Evolutionary conservation across 2,888 invertebrate species (phyloP).

Genomic region (Homarus gammarus): DNA sequence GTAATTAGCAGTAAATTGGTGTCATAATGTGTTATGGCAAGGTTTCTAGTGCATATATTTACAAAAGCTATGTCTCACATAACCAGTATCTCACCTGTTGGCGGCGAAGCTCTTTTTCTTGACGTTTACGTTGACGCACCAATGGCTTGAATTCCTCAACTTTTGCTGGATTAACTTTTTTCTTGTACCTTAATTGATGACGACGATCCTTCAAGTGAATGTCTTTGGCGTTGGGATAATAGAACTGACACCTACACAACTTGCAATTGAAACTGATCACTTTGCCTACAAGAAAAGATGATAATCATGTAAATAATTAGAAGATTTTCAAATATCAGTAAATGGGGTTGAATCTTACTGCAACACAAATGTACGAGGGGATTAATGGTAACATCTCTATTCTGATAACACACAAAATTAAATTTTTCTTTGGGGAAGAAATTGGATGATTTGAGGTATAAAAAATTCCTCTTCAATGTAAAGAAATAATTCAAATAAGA

Average conservation of each 20-base stretch:
- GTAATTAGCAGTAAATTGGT: no score
- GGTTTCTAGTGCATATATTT: no score
- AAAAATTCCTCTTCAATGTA: no score
- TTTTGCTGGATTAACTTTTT: conserved; percentile 94
- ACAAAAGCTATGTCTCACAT: no score
- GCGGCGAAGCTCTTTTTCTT: conserved; percentile 88
- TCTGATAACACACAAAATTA: no score
- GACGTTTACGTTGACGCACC: conserved; percentile 86
- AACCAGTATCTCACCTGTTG: conserved; percentile 79
- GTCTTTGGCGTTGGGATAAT: conserved; percentile 99
- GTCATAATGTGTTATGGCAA: no score
- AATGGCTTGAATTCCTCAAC: conserved; percentile 98
- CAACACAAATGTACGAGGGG: neutral
- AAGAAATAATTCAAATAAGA: no score
- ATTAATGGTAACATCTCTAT: no score
- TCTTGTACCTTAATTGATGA: conserved; percentile 97
- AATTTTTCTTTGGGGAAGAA: no score
- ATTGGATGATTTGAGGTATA: no score
- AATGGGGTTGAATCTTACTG: neutral
- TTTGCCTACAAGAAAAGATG: conserved; percentile 81
- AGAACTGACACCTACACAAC: conserved; percentile 98
- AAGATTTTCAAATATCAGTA: no score
- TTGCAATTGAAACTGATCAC: conserved; percentile 96
- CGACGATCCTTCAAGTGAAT: conserved; percentile 99
- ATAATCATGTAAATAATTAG: neutral